phyloP scores from a whole-genome alignment of 2,888 invertebrate species.

The Acanthosepion lycidas region DNA sequence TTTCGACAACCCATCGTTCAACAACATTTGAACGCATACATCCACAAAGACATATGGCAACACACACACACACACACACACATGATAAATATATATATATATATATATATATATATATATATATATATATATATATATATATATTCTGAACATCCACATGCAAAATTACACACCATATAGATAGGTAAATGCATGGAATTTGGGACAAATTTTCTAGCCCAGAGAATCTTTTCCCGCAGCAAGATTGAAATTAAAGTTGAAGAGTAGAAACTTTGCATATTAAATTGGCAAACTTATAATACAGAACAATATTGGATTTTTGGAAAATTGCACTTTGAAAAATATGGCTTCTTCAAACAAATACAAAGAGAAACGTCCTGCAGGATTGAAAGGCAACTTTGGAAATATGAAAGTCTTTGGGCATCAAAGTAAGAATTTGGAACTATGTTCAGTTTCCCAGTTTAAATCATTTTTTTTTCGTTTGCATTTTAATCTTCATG shows the following conservation, averaged over 20 bases:
- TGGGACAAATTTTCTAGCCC: not conserved
- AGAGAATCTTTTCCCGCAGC: not conserved
- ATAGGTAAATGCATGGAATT: not conserved
- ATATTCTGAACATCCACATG: not conserved
- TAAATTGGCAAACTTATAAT: not conserved
- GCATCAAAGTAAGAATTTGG: not conserved
- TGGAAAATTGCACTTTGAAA: too few species aligned
- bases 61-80: too few species aligned
- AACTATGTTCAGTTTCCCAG: too few species aligned
- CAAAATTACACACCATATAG: too few species aligned
- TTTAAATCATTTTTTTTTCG: too few species aligned
- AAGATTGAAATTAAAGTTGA: not conserved
- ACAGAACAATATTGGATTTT: not conserved
- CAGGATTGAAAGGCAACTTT: not conserved
- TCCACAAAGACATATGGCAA: too few species aligned
- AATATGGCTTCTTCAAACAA: not conserved
- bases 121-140: not conserved
- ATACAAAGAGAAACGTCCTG: not conserved
- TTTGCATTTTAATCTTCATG: too few species aligned
- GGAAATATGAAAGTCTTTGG: not conserved
- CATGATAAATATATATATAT: too few species aligned
- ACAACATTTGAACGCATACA: too few species aligned
- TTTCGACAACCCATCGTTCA: too few species aligned
- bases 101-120: too few species aligned
- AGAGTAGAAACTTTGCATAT: not conserved